Evolutionary conservation across 2,113 vertebrate species (phyloP), one percentile per base, ranked within the genome.

Genomic region (Asarcornis scutulata): DNA sequence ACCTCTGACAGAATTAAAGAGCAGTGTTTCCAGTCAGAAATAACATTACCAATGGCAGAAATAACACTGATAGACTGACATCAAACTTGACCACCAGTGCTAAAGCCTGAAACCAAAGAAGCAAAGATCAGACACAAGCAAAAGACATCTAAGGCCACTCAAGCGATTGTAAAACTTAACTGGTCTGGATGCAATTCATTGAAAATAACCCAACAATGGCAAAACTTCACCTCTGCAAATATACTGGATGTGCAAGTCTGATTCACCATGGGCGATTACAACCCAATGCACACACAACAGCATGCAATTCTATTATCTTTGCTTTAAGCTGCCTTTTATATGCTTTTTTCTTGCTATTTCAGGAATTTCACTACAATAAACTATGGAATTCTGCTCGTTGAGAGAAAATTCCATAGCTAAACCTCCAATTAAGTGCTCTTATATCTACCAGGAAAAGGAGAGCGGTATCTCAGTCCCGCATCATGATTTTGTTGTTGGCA

Each of bases 351-450:
- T 68, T 56, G 78, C 62, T 96, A 92, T 96, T 94, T 93, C 94
- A 95, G 86, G 94, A 92, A 97, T 97, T 95, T 92, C 80, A 79
- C 53, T 88, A 79, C 48, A 96, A 96, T 96, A 93, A 95, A 96
- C 74, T 88, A 81, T 1, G 91, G 93, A 97, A 97, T 96, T 85
- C 86, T 84, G 71, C 64, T 96, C 60, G 80, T 50, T 76, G 40
- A 92, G 44, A 93, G 38, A 75, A 83, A 91, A 96, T 71, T 88
- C 89, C 81, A 58, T 67, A 86, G 72, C 75, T 93, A 85, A 88
- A 86, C 78, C 86, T 96, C 46, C 93, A 96, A 94, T 91, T 96
- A 94, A 85, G 27, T 50, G 63, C 38, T 58, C 64, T 97, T 68
- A 66, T 94, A 89, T 83, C 73, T 60, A 91, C 44, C 36, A 88